Conservation (phyloP, 2,113 vertebrate genomes). For the Sylvia atricapilla region DNA sequence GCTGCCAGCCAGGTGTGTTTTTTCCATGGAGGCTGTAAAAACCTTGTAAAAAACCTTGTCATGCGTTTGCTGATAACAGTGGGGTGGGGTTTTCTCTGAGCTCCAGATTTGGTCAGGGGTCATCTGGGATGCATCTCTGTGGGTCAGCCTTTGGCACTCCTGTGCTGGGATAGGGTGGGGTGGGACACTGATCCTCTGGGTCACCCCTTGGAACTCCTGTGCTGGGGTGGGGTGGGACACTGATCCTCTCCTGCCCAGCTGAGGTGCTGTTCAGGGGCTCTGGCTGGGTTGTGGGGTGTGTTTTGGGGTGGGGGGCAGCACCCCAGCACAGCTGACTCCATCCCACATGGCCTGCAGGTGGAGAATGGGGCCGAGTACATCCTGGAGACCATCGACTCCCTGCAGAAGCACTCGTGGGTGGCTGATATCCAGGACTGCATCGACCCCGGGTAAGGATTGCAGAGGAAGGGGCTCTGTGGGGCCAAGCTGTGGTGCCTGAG, state of each 20-base stretch:
- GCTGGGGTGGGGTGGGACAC: neutral
- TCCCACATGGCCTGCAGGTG: slow-evolving; percentile 66
- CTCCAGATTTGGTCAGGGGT: neutral
- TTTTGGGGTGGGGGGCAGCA: accelerated
- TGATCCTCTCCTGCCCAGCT: neutral
- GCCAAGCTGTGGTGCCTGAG: accelerated
- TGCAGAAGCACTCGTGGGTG: slow-evolving; percentile 99
- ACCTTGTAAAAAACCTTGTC: neutral
- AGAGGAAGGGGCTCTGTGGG: neutral
- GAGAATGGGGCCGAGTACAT: slow-evolving; percentile 95
- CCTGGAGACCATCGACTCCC: slow-evolving; percentile 95
- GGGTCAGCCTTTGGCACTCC: neutral
- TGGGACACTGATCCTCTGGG: neutral
- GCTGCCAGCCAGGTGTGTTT: neutral
- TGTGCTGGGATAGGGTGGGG: neutral
- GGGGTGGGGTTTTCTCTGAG: neutral
- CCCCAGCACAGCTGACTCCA: neutral
- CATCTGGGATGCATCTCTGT: neutral
- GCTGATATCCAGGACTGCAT: slow-evolving; percentile 98
- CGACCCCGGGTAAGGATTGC: slow-evolving; percentile 86
- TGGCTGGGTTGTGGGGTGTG: neutral
- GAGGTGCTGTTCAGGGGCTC: neutral
- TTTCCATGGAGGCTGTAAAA: neutral
- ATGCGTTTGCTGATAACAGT: accelerated
- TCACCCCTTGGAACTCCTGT: neutral